Evolutionary conservation across 2,113 vertebrate species (phyloP), one percentile per base, ranked within the genome.

Genomic region (Leptobrachium ailaonicum): DNA sequence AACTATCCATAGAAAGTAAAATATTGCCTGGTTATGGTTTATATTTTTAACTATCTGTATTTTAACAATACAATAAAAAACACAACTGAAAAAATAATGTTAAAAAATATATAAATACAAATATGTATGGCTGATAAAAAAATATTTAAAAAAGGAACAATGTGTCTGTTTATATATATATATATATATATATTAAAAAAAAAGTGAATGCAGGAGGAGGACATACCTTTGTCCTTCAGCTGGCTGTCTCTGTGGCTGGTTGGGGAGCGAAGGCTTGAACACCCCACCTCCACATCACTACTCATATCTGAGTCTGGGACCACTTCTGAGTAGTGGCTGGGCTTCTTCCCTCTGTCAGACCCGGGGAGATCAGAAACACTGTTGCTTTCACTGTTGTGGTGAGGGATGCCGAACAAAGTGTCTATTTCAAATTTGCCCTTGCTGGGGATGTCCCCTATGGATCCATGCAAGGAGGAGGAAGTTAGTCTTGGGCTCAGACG

Each of bases 371-470:
- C 98, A 80, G 94, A 91, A 42, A 96, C 92, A 20, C 94, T 94
- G 71, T 88, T 93, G 82, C 90, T 95, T 82, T 98, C 96, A 66
- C 87, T 93, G 90, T 86, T 91, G 72, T 95, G 93, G 80, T 97
- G 97, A 70, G 95, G 91, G 44, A 94, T 92, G 82, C 92, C 95
- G 92, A 98, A 99, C 84, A 99, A 92, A 88, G 95, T 95, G 91
- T 99, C 98, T 88, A 99, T 99, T 90, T 99, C 97, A 89, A 99
- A 99, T 89, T 98, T 99, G 92, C 97, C 91, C 93, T 99, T 99
- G 84, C 91, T 85, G 62, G 96, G 95, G 86, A 96, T 92, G 88
- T 98, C 97, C 88, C 94, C 96, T 69, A 97, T 92, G 76, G 94
- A 89, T 89, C 95, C 90, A 86, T 98, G 97, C 83, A 98, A 90